These are phyloP conservation scores for Meiosimyza decipiens DNA, from an alignment of 2,888 invertebrate species.

Conservation along the genomic window DNA sequence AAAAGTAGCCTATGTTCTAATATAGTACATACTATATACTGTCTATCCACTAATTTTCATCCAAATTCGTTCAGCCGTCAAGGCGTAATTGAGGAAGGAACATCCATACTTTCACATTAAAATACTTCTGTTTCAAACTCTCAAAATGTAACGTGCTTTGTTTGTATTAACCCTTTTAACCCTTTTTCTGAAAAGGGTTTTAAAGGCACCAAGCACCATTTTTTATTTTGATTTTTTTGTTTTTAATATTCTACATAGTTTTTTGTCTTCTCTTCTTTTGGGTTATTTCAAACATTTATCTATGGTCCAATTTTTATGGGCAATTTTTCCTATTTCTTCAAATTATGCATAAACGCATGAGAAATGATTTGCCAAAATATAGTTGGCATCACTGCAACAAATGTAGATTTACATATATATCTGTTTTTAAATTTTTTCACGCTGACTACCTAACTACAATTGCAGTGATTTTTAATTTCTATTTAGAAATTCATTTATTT, in stretches of 20 bases:
- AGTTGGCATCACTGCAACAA: not conserved
- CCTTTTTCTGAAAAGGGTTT: no score
- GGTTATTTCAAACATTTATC: not conserved
- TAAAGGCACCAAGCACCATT: no score
- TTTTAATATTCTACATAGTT: not conserved
- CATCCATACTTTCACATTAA: no score
- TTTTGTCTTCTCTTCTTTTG: not conserved
- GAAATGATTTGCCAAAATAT: not conserved
- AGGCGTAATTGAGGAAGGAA: no score
- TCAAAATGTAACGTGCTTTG: no score
- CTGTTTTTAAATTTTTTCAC: not conserved
- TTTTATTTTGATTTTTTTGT: no score
- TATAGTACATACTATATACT: no score
- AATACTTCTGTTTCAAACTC: no score
- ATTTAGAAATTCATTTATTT: slow-evolving; percentile 11
- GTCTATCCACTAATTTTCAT: no score
- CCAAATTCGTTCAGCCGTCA: no score
- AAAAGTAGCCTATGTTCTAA: no score
- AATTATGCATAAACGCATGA: not conserved
- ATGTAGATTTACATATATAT: not conserved
- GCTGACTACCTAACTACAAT: not conserved
- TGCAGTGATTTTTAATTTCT: slow-evolving; percentile 16
- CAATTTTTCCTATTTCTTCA: not conserved
- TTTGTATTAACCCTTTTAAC: no score
- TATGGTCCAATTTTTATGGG: not conserved